A percentile compares a stretch with the other conserved stretches of the same genome.
These are phyloP conservation scores for Oceanodroma leucorhoa DNA, from an alignment of 2,797 vertebrate species.

Conservation along the genomic window DNA sequence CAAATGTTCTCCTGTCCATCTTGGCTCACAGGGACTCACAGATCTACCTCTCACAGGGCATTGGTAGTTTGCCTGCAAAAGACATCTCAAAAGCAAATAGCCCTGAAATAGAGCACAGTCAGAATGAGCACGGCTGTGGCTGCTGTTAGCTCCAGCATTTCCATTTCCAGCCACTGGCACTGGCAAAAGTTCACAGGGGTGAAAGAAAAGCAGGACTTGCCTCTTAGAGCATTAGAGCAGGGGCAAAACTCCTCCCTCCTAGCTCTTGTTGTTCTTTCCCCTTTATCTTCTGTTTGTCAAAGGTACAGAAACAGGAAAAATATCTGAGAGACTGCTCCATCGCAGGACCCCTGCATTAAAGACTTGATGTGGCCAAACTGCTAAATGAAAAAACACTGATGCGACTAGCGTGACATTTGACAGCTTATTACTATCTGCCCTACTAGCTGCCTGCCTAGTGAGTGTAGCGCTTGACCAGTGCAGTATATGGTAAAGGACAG, in stretches of 20 bases:
- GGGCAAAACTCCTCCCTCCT: background rate
- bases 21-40: background rate
- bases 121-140: background rate
- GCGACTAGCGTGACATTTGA: background rate
- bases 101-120: background rate
- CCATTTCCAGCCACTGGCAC: background rate
- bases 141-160: background rate
- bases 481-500: rapidly evolving
- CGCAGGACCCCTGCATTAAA: background rate
- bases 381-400: background rate
- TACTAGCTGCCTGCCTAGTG: too few species aligned
- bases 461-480: background rate
- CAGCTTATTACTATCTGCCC: background rate
- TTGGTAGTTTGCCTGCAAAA: background rate
- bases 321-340: background rate
- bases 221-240: background rate
- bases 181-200: background rate
- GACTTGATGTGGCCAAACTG: background rate
- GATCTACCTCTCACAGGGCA: background rate
- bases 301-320: background rate
- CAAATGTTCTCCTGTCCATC: background rate
- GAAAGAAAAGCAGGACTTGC: background rate
- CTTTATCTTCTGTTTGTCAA: background rate
- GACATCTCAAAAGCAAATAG: background rate
- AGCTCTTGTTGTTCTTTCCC: background rate